Evolutionary conservation across 2,797 vertebrate genomes (phyloP).

Genomic region (Hippocampus kuda): DNA sequence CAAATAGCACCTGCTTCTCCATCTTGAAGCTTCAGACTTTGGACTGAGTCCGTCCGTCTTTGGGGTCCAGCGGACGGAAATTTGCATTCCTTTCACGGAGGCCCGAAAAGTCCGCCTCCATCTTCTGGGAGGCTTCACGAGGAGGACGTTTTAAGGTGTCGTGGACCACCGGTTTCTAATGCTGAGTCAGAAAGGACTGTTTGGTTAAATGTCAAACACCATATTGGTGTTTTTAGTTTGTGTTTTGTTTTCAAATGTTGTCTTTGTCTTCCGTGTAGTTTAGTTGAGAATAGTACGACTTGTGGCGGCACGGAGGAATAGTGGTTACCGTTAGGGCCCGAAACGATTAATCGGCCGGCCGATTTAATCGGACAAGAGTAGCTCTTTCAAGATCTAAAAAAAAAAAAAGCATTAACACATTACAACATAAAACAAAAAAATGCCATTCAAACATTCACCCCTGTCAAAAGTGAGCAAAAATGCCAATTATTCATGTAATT

Average conservation of each 20-base stretch:
- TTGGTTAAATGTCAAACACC: slow-evolving; percentile 48
- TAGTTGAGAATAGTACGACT: slow-evolving; percentile 50
- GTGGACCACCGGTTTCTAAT: slow-evolving; percentile 24
- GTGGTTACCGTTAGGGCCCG: too few species aligned
- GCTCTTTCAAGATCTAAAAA: too few species aligned
- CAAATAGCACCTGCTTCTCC: slow-evolving; percentile 67
- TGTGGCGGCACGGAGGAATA: slow-evolving; percentile 26
- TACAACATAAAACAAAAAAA: too few species aligned
- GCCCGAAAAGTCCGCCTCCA: not conserved
- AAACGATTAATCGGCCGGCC: too few species aligned
- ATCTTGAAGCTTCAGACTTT: not conserved
- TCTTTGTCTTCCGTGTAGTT: slow-evolving; percentile 31
- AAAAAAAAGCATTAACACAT: too few species aligned
- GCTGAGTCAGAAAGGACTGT: slow-evolving; percentile 34
- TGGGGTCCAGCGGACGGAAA: not conserved
- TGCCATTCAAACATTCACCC: too few species aligned
- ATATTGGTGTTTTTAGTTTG: slow-evolving; percentile 53
- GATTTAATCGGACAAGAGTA: too few species aligned
- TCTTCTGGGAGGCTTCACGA: not conserved
- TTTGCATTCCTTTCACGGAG: not conserved
- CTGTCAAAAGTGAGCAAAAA: too few species aligned
- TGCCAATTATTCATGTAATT: too few species aligned
- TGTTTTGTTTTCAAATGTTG: slow-evolving; percentile 7
- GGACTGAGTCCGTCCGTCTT: not conserved
- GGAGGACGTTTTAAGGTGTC: slow-evolving; percentile 5